Evolutionary conservation across 2,113 vertebrate genomes (phyloP).

Genomic region (Epinephelus fuscoguttatus): DNA sequence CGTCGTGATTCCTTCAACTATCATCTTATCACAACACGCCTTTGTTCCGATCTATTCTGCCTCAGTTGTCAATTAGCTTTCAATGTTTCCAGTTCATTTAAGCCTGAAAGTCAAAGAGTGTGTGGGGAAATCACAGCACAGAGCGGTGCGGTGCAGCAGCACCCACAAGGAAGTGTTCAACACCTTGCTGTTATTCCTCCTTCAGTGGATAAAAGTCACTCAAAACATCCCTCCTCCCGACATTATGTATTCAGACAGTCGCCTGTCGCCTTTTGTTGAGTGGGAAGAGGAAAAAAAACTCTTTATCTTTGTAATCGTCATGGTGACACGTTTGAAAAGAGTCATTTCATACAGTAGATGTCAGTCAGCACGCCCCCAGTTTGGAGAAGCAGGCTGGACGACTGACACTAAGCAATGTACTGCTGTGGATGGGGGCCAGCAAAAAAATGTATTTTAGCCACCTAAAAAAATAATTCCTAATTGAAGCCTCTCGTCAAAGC

Average conservation of each 20-base stretch:
- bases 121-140: not conserved
- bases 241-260: not conserved
- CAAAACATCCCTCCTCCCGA: not conserved
- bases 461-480: too few relatives aligned
- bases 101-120: not conserved
- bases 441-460: too few relatives aligned
- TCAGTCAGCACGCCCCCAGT: too few relatives aligned
- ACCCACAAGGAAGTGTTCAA: conserved; percentile 5
- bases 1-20: conserved; percentile 2
- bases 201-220: not conserved
- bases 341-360: too few relatives aligned
- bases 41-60: conserved; percentile 20
- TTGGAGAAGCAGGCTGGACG: too few relatives aligned
- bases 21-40: not conserved
- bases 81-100: not conserved
- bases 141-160: too few relatives aligned
- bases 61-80: not conserved
- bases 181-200: conserved; percentile 1
- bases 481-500: too few relatives aligned
- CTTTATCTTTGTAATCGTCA: too few relatives aligned
- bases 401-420: too few relatives aligned
- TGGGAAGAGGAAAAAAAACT: too few relatives aligned
- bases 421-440: too few relatives aligned
- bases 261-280: not conserved
- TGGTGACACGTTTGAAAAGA: too few relatives aligned